Evolutionary conservation across 1,140 invertebrate species (phyloP).

Genomic region (Portunus trituberculatus): DNA sequence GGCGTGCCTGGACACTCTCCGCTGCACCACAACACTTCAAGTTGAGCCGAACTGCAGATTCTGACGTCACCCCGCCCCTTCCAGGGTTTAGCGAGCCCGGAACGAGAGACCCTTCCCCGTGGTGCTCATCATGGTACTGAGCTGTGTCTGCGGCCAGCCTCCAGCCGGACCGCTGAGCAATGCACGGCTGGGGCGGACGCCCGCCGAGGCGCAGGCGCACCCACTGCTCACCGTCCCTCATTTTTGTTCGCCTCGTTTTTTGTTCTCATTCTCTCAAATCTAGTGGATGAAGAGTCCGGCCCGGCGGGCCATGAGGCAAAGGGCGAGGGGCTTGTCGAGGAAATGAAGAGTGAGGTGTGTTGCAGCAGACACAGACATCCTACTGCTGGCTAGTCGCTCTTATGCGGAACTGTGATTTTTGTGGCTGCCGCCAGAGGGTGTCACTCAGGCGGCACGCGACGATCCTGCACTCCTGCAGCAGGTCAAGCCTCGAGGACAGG

Average conservation of each 20-base stretch:
- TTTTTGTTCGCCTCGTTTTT: neutral
- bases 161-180: neutral
- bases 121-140: constrained; percentile 43
- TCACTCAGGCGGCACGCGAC: constrained; percentile 2
- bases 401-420: constrained; percentile 42
- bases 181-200: constrained; percentile 32
- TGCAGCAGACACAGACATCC: neutral
- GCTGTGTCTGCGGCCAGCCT: constrained; percentile 26
- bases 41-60: neutral
- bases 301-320: neutral
- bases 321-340: neutral
- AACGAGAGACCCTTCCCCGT: neutral
- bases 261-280: neutral
- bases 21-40: neutral
- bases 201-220: neutral
- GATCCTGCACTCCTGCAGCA: neutral
- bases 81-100: neutral
- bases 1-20: neutral
- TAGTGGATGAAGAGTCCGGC: neutral
- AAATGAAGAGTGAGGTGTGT: neutral
- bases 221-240: neutral
- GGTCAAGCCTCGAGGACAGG: neutral
- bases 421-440: constrained; percentile 48
- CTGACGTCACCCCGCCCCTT: constrained; percentile 31
- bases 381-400: neutral